Base-by-base conservation (phyloP, 1,140 invertebrate genomes). In the Cardiocondyla obscurior region DNA sequence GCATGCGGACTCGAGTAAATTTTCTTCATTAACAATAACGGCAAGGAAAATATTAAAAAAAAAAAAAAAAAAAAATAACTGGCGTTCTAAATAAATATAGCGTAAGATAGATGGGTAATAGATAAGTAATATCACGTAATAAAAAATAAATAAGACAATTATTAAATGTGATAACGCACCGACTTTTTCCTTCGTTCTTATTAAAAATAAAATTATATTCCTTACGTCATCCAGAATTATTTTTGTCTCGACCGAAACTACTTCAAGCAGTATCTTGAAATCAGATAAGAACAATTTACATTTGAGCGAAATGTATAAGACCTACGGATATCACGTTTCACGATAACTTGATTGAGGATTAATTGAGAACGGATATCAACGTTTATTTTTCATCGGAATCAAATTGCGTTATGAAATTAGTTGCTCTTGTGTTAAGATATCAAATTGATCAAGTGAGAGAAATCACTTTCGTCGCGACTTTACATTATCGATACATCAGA, bases 401-500 rank as follows among this genome's bases (percentile, higher is more conserved):
- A 10, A 39, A 5, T 55, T n/a, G 30, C 7, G 62, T 62, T 64
- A 22, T 22, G 60, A 67, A 22, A 30, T 16, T n/a, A n/a, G 12
- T 69, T 25, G 33, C 55, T 30, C 25, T 30, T 30, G 14, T 14
- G 46, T 79, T 62, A 69, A 69, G 74, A 69, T 79, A 81, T 73
- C 60, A 53, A 60, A 81, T 70, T 73, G 76, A 51, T 57, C 28
- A 74, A 28, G 39, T 30, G 69, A 81, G 51, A 30, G 51, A 46
- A 67, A 86, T 87, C 84, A 36, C 42, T 87, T 73, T 79, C n/a
- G 22, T 86, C 81, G 64, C 46, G 65, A 73, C 77, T 44, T 44
- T 36, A 39, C 39, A 83, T 53, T 58, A 83, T 83, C 84, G 85
- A 86, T 87, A 83, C 70, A 53, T 86, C 84, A 77, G 53, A 55